Base-by-base conservation (phyloP, 2,113 vertebrate genomes). In the Formicarius rufipectus region DNA sequence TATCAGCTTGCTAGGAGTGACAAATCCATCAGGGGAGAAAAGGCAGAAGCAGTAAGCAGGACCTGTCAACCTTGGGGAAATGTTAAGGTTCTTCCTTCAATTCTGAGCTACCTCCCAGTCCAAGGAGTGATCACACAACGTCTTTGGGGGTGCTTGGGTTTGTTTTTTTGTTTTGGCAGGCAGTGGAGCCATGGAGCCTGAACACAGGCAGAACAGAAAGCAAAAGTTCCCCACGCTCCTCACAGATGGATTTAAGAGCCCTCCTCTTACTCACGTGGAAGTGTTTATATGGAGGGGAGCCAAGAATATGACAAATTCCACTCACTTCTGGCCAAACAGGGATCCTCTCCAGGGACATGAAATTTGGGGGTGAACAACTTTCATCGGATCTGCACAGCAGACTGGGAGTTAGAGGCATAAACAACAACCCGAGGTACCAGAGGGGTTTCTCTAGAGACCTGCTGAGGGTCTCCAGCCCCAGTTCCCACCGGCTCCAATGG, bases 401-500 rank as follows among this genome's bases (percentile, higher is more conserved):
- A 79, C 6, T 49, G 42, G 72, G 55, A 55, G 28, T 15, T 27
- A 8, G 50, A 81, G 60, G 30, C 2, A 7, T 8, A 35, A 79
- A 42, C 7, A 39, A 14, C 16, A 72, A 52, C 55, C 31, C 23
- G 28, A 0, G 2, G 19, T 5, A 28, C 15, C 55, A 77, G 17
- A 23, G 55, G 33, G 24, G 14, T 15, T 82, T 40, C 56, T 49
- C 30, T 53, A 28, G 56, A 24, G 9, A 64, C 44, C 23, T 53
- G 24, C 14, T 31, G 93, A 40, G 49, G 30, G 27, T 33, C 20
- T 82, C 21, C 56, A 19, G 6, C 8, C 27, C 16, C 73, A 23
- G 3, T 18, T 76, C 44, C 67, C 1, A 0, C 33, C 7, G n/a
- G 25, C 20, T 35, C 14, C 20, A 10, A 0, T 3, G 33, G 73